Percentiles rank a stretch among this genome's conserved stretches.
Evolutionary conservation across 2,113 vertebrate species (phyloP).

Genomic region (Siniperca chuatsi): DNA sequence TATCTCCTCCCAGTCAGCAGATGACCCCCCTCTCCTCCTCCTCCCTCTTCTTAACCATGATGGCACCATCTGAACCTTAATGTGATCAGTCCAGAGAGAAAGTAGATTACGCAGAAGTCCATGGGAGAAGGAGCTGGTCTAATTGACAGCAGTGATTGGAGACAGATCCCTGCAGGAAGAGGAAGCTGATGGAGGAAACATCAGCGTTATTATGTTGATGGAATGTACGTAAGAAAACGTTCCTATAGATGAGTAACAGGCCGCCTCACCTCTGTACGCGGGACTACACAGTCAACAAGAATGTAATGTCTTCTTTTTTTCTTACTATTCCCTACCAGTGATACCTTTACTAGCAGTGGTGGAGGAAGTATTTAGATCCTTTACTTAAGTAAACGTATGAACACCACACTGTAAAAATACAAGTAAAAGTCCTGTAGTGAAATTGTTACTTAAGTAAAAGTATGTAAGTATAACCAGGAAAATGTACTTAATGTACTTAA

Average conservation of each 20-base stretch:
- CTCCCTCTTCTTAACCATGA: slow-evolving; percentile 63
- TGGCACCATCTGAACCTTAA: slow-evolving; percentile 80
- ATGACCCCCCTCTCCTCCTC: slow-evolving; percentile 20
- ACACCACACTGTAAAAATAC: too few relatives aligned
- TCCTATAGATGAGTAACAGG: slow-evolving; percentile 65
- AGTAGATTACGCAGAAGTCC: slow-evolving; percentile 82
- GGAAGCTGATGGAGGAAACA: slow-evolving; percentile 79
- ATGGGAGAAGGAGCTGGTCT: slow-evolving; percentile 77
- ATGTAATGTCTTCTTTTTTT: neutral
- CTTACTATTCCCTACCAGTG: neutral
- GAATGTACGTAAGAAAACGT: slow-evolving; percentile 74
- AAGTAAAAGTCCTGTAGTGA: too few relatives aligned
- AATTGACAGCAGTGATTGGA: slow-evolving; percentile 85
- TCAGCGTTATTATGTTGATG: slow-evolving; percentile 78
- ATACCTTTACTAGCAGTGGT: neutral
- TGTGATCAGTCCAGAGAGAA: slow-evolving; percentile 82
- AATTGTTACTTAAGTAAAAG: too few relatives aligned
- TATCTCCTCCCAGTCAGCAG: slow-evolving; percentile 62
- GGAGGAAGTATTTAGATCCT: too few relatives aligned
- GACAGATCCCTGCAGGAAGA: slow-evolving; percentile 81
- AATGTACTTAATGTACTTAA: too few relatives aligned
- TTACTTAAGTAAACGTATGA: too few relatives aligned
- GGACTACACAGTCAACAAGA: neutral
- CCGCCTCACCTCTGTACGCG: slow-evolving; percentile 3
- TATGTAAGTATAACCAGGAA: too few relatives aligned